A percentile compares a stretch with the other conserved stretches of the same genome.
phyloP scores from a whole-genome alignment of 1,140 invertebrate genomes.

The Lordiphosa stackelbergi region DNA sequence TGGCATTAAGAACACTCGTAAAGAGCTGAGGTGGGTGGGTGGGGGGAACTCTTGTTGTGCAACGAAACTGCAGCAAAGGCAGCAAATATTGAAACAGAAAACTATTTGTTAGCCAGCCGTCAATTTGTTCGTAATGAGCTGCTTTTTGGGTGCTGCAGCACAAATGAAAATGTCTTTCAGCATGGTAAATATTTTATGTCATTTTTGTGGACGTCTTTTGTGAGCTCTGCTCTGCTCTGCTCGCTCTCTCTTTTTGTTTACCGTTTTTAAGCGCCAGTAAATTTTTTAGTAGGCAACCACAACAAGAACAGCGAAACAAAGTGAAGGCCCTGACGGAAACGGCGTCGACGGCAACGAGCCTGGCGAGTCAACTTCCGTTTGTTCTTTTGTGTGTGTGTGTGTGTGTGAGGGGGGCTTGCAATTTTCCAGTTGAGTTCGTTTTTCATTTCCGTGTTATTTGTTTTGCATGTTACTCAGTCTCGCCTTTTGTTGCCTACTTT shows the following conservation, averaged over 20 bases:
- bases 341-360: slow-evolving; percentile 50
- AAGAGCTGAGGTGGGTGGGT: slow-evolving; percentile 14
- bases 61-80: slow-evolving; percentile 30
- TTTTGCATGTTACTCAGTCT: slow-evolving; percentile 47
- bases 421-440: slow-evolving; percentile 72
- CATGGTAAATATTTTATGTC: slow-evolving; percentile 64
- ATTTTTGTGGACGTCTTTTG: slow-evolving; percentile 30
- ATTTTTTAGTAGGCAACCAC: slow-evolving; percentile 62
- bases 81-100: slow-evolving; percentile 49
- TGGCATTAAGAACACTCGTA: slow-evolving; percentile 62
- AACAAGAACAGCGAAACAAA: slow-evolving; percentile 29
- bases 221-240: slow-evolving; percentile 4
- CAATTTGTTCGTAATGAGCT: slow-evolving; percentile 62
- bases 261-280: slow-evolving; percentile 61
- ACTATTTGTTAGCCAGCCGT: slow-evolving; percentile 48
- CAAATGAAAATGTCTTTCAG: slow-evolving; percentile 66
- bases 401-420: slow-evolving; percentile 38
- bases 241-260: slow-evolving; percentile 31
- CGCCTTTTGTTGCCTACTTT: slow-evolving; percentile 20
- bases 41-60: neutral
- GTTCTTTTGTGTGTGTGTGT: slow-evolving; percentile 15
- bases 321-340: slow-evolving; percentile 49
- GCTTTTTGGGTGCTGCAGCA: slow-evolving; percentile 24
- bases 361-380: slow-evolving; percentile 61
- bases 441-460: slow-evolving; percentile 73